Evolutionary conservation across 2,888 invertebrate species (phyloP), one percentile per base, ranked within the genome.

Genomic region (Drosophila buzzatii): DNA sequence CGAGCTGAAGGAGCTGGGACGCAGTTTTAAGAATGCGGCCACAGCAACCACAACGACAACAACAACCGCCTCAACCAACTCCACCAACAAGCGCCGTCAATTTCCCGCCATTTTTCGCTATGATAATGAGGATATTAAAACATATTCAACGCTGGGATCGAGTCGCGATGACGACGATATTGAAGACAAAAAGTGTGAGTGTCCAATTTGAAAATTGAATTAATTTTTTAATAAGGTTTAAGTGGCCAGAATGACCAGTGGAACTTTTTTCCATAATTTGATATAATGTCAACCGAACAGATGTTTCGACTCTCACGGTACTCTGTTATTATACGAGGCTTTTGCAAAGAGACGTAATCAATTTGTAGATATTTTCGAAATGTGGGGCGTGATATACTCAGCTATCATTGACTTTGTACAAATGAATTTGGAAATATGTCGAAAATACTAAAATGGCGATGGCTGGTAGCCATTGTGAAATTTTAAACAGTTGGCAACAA

Each of bases 71-170:
- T 89, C 90, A 14, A 86, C 86, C 8, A 90, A 77, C 51, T 85
- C 89, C 8, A 82, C 73, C 44, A 76, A 61, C 44, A 59, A 79
- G 45, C 70, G 77, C 0, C 66, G 64, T 45, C 84, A 79, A 8
- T 65, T 79, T 42, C 86, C 89, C 49, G 66, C 78, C 66, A 73
- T 81, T 76, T 83, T 79, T 73, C 85, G 83, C 49, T 89, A 85
- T 61, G 91, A 91, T 63, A 92, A 92, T 73, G 92, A 92, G 71
- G 92, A 91, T 69, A 66, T 87, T 44, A 92, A 91, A 78, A 92
- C 92, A 49, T 82, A 91, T 63, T 92, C 92, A 31, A 92, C 92
- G 16, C 53, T 92, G 61, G 85, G 81, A 52, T 92, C 92, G 51
- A 92, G 92, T 74, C 91, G 91, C 37, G 92, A 92, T 65, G 92